These are phyloP conservation scores for Euglossa dilemma DNA, from an alignment of 1,140 invertebrate species.

Conservation along the genomic window DNA sequence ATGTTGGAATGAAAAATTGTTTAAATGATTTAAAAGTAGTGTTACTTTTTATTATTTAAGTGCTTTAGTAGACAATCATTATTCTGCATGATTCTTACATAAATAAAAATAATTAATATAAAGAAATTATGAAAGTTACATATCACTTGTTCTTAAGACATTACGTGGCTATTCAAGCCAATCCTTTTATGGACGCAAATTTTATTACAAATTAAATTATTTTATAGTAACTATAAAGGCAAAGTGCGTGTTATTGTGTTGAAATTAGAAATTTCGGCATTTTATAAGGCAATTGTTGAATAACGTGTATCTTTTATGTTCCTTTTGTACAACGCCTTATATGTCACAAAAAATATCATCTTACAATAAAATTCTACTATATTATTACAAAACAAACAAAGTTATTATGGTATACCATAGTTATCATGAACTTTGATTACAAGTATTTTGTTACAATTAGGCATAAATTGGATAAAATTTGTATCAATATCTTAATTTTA, in stretches of 20 bases:
- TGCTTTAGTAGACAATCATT: constrained; percentile 13
- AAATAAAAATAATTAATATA: constrained; percentile 30
- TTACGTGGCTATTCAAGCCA: neutral
- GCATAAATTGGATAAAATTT: constrained; percentile 24
- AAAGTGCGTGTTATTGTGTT: neutral
- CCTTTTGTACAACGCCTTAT: neutral
- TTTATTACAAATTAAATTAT: constrained; percentile 18
- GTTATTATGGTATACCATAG: neutral
- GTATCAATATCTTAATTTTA: constrained; percentile 14
- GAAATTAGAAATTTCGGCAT: neutral
- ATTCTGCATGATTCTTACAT: neutral
- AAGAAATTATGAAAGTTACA: constrained; percentile 19
- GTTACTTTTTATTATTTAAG: constrained; percentile 14
- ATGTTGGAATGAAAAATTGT: constrained; percentile 67
- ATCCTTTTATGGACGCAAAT: neutral
- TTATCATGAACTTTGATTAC: neutral
- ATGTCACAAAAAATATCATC: constrained; percentile 1
- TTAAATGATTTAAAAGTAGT: constrained; percentile 24
- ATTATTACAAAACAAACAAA: constrained; percentile 7
- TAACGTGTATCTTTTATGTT: constrained; percentile 1
- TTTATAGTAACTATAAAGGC: constrained; percentile 5
- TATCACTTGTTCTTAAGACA: constrained; percentile 1
- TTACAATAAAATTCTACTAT: neutral
- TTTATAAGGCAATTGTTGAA: constrained; percentile 8
- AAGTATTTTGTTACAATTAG: constrained; percentile 29